Evolutionary conservation across 37 sponge, comb jelly and placozoan genomes (phyloP).

Genomic region (Aphrocallistes beatrix): DNA sequence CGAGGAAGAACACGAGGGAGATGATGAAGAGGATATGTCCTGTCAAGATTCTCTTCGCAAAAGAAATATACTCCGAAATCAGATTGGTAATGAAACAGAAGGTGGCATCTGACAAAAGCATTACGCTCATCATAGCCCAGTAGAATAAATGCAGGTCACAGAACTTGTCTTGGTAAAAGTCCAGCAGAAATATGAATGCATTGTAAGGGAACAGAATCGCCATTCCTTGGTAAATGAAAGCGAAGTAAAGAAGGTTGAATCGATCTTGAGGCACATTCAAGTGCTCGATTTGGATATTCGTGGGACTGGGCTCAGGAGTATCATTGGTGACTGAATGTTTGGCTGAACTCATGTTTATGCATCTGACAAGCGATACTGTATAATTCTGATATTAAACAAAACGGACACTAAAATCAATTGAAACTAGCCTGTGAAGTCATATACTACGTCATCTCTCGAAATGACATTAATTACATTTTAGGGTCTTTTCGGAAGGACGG

Average conservation of each 20-base stretch:
- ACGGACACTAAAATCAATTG: too few relatives aligned
- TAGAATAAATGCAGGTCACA: conserved; percentile 4
- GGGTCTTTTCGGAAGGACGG: too few relatives aligned
- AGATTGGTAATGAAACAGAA: not conserved
- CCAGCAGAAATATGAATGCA: not conserved
- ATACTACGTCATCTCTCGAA: too few relatives aligned
- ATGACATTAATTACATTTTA: too few relatives aligned
- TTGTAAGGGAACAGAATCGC: not conserved
- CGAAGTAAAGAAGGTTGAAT: not conserved
- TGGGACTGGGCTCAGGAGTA: too few relatives aligned
- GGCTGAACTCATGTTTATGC: too few relatives aligned
- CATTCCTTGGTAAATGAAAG: not conserved
- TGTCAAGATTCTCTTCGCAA: not conserved
- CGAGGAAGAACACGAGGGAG: conserved; percentile 1
- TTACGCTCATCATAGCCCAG: not conserved
- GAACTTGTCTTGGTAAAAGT: not conserved
- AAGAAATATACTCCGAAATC: not conserved
- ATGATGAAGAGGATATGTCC: not conserved
- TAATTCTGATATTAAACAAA: too few relatives aligned
- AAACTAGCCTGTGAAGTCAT: too few relatives aligned
- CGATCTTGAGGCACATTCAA: not conserved
- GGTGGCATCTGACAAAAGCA: not conserved
- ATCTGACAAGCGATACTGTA: too few relatives aligned
- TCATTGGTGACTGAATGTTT: too few relatives aligned
- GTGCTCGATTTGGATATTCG: too few relatives aligned